These are phyloP conservation scores for Cladorhizidae sp. DNA, from an alignment of 37 sponge, comb jelly and placozoan species.

Conservation along the genomic window DNA sequence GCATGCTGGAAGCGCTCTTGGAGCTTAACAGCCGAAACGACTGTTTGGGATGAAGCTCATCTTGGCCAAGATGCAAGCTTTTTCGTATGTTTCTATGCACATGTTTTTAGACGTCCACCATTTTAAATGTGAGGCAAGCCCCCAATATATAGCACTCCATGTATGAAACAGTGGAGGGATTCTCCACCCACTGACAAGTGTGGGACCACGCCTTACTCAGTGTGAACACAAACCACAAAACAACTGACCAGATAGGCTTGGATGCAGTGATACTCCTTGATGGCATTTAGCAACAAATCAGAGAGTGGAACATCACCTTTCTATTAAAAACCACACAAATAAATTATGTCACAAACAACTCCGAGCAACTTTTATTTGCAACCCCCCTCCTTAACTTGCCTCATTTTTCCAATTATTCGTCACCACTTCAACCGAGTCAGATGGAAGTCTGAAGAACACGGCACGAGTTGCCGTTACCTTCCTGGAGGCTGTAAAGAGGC, in stretches of 20 bases:
- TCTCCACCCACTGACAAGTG: no score
- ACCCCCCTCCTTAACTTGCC: neutral
- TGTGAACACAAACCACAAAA: no score
- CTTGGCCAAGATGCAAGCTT: no score
- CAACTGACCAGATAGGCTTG: constrained; percentile 83
- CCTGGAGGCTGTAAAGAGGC: constrained; percentile 22
- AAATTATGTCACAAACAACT: neutral
- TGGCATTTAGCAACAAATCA: constrained; percentile 53
- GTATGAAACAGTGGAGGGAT: no score
- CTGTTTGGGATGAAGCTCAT: no score
- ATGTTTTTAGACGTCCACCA: no score
- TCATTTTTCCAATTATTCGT: constrained; percentile 49
- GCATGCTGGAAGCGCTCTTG: no score
- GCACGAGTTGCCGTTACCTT: constrained; percentile 73
- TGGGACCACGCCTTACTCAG: no score
- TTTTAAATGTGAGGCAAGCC: no score
- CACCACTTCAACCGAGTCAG: constrained; percentile 65
- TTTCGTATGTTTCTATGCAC: no score
- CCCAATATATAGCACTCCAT: no score
- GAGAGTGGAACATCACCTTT: constrained; percentile 46
- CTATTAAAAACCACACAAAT: constrained; percentile 4
- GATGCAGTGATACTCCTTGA: constrained; percentile 76
- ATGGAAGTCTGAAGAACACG: constrained; percentile 68
- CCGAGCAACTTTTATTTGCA: neutral
- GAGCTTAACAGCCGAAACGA: no score